Evolutionary conservation across 2,888 invertebrate genomes (phyloP).

Genomic region (Morpho deidamia): DNA sequence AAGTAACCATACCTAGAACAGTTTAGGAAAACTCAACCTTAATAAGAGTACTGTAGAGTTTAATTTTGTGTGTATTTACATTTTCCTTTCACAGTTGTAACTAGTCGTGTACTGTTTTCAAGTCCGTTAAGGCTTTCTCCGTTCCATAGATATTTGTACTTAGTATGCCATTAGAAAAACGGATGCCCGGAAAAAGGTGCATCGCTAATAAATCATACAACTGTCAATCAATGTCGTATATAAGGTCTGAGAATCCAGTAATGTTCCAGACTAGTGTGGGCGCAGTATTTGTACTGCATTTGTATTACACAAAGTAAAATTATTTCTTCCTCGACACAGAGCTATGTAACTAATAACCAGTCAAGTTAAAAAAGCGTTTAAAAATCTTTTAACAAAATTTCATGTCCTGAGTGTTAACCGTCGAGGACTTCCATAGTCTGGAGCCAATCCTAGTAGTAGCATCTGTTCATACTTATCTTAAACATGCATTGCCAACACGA

Average conservation of each 20-base stretch:
- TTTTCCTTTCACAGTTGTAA: slow-evolving; percentile 10
- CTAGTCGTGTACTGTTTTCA: slow-evolving; percentile 7
- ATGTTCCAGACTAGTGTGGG: slow-evolving; percentile 3
- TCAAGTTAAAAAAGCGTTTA: no score
- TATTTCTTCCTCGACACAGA: no score
- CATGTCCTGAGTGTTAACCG: no score
- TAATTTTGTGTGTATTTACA: background rate
- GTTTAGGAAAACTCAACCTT: background rate
- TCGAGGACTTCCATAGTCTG: no score
- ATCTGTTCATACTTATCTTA: no score
- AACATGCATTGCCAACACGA: no score
- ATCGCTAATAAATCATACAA: slow-evolving; percentile 15
- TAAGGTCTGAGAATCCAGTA: slow-evolving; percentile 7
- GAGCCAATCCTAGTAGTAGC: no score
- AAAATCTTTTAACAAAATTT: no score
- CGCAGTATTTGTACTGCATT: background rate
- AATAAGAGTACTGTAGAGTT: background rate
- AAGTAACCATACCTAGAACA: slow-evolving; percentile 2
- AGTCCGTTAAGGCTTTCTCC: slow-evolving; percentile 17
- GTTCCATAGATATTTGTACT: slow-evolving; percentile 13
- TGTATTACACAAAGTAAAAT: no score
- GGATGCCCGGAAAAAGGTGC: slow-evolving; percentile 9
- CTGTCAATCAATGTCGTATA: slow-evolving; percentile 3
- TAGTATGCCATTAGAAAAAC: slow-evolving; percentile 10
- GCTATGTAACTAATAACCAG: no score